Base-by-base conservation (phyloP, 2,888 invertebrate species). In the Parnassius apollo region DNA sequence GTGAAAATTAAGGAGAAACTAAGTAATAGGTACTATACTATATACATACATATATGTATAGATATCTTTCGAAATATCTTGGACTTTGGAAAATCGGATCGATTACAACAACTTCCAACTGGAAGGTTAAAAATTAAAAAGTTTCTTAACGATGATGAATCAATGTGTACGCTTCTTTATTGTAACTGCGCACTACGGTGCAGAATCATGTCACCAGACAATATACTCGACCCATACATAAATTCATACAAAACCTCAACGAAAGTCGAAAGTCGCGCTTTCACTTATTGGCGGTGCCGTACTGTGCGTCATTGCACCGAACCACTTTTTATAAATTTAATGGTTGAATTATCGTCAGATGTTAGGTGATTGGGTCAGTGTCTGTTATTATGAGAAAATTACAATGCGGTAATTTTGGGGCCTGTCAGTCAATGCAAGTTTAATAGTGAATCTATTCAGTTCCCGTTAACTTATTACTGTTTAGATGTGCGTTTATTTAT, bases 201-300 rank as follows among this genome's bases (percentile, higher is more conserved):
- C 68, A 75, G 81, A 86, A 81, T 83, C 82, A 84, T 83, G 87
- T 85, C 85, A 81, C 85, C 82, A 85, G 87, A 90, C 90, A 89
- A 89, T 90, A 90, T 89, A 86, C 75, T 75, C 75, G 75, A 77
- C 73, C 83, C 84, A 86, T 86, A 85, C 88, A 89, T 80, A 87
- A 80, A 80, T 81, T 83, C 81, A 78, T 75, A 90, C 89, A 91
- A 91, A 91, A 91, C 90, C 85, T 83, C 84, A 88, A 91, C 85
- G 91, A 90, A 90, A 90, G 90, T 90, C 83, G 91, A 91, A 90
- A 91, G 91, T 88, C 77, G 85, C 84, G 87, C 91, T 91, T 91
- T 91, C 91, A 91, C 91, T 91, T 80, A 88, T 81, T 81, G 80
- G 76, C 83, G 77, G 81, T 82, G 84, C 85, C 84, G 86, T 86